Evolutionary conservation across 2,888 invertebrate species (phyloP), one percentile per base, ranked within the genome.

Genomic region (Syritta pipiens): DNA sequence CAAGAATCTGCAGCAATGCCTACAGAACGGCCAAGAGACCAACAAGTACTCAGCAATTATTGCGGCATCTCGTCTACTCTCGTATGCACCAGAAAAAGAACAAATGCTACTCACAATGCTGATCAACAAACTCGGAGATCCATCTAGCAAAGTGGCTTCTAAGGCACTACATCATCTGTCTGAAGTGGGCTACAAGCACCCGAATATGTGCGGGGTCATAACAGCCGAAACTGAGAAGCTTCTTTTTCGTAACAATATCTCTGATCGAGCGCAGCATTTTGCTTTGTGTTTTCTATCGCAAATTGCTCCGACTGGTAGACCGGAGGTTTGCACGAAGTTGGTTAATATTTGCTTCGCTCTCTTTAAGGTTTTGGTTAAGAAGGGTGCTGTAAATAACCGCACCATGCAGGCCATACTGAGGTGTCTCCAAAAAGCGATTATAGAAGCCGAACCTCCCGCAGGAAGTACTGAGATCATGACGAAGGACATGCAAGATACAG

Each of bases 101-200:
- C 89, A 89, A 82, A 85, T 89, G 86, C 89, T 99, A 3, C 88
- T 99, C 1, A 90, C 92, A 0, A 92, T 94, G 86, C 89, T 99
- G 46, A 94, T 98, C 1, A 99, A 99, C 88, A 99, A 99, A 88
- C 90, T 99, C 6, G 99, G 99, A 7, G 99, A 99, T 90, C 98
- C 98, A 0, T 75, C 85, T 0, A 83, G 85, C 83, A 94, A 95
- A 84, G 93, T 98, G 0, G 97, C 96, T 0, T 95, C 97, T 0
- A 96, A 96, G 89, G 94, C 95, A 0, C 92, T 96, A 32, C 95
- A 96, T 88, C 94, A 96, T 81, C 90, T 99, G 6, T 93, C 93
- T 24, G 95, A 95, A 85, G 89, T 99, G 2, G 90, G 97, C 0
- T 91, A 92, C 81, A 92, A 93, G 83, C 98, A 98, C 89, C 95